Percentiles rank a stretch among this genome's conserved stretches.
Evolutionary conservation across 2,888 invertebrate species (phyloP).

Genomic region (Ashinkailepas kermadecensis): DNA sequence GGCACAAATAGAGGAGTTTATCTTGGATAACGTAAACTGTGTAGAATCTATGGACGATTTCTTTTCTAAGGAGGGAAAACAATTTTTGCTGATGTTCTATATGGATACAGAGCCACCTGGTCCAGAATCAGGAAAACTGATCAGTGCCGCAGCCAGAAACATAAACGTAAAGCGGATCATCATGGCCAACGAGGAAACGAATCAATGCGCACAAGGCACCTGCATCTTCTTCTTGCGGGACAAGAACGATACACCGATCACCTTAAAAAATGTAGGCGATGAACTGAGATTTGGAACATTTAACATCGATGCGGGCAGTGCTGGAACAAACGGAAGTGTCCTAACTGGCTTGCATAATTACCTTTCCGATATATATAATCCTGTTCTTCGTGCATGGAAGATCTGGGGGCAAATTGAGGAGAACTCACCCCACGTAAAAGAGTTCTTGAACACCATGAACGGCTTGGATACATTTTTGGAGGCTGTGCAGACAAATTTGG

Average conservation of each 20-base stretch:
- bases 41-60: constrained; percentile 56
- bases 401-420: constrained; percentile 52
- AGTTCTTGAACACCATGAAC: constrained; percentile 53
- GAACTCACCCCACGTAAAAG: constrained; percentile 45
- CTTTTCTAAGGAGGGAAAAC: constrained; percentile 53
- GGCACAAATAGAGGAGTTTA: constrained; percentile 56
- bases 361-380: constrained; percentile 40
- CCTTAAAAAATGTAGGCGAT: constrained; percentile 58
- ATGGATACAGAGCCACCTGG: constrained; percentile 58
- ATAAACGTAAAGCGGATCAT: constrained; percentile 41
- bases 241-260: constrained; percentile 52
- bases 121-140: constrained; percentile 54
- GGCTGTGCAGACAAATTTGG: not conserved
- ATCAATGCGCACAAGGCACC: constrained; percentile 52
- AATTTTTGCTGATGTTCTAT: constrained; percentile 58
- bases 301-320: constrained; percentile 38
- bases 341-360: constrained; percentile 39
- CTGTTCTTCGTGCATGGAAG: constrained; percentile 45
- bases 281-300: constrained; percentile 43
- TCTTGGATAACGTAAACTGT: constrained; percentile 58
- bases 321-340: constrained; percentile 30
- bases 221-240: constrained; percentile 64
- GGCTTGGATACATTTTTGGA: constrained; percentile 50
- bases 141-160: constrained; percentile 29
- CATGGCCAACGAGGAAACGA: constrained; percentile 56